Conservation (phyloP, 2,797 vertebrate species). For the Neomorphus geoffroyi region DNA sequence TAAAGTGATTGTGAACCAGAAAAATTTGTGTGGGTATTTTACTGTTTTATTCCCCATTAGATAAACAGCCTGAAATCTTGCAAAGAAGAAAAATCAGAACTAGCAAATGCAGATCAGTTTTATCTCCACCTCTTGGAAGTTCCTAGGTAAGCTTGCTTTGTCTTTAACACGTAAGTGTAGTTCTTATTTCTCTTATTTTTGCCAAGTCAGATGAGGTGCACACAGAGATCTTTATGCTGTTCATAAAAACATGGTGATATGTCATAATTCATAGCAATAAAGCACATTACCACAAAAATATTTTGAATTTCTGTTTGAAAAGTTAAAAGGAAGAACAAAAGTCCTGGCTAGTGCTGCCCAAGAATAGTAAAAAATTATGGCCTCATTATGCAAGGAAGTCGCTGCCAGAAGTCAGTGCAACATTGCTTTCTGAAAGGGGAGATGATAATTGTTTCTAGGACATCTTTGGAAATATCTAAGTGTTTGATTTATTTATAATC, state of each 20-base stretch:
- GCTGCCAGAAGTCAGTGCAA: constrained; percentile 35
- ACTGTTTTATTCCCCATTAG: constrained; percentile 55
- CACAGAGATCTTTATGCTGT: neutral
- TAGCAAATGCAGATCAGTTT: constrained; percentile 88
- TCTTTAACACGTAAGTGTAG: neutral
- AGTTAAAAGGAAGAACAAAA: constrained; percentile 14
- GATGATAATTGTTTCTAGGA: constrained; percentile 35
- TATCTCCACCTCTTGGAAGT: constrained; percentile 85
- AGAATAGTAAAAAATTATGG: constrained; percentile 5
- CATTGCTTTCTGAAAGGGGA: constrained; percentile 14
- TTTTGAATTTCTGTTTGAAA: neutral
- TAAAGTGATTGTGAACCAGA: neutral
- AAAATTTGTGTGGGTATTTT: neutral
- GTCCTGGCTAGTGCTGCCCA: neutral
- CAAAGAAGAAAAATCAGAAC: constrained; percentile 82
- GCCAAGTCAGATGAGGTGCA: neutral
- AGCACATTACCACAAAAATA: neutral
- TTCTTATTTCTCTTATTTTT: neutral
- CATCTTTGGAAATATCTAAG: constrained; percentile 23
- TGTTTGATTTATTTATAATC: constrained; percentile 45
- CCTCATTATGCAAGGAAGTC: constrained; percentile 15
- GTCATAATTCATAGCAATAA: neutral
- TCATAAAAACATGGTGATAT: neutral
- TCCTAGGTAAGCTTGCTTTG: constrained; percentile 78
- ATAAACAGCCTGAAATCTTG: constrained; percentile 87